Evolutionary conservation across 2,797 vertebrate genomes (phyloP).

Genomic region (Myripristis murdjan): DNA sequence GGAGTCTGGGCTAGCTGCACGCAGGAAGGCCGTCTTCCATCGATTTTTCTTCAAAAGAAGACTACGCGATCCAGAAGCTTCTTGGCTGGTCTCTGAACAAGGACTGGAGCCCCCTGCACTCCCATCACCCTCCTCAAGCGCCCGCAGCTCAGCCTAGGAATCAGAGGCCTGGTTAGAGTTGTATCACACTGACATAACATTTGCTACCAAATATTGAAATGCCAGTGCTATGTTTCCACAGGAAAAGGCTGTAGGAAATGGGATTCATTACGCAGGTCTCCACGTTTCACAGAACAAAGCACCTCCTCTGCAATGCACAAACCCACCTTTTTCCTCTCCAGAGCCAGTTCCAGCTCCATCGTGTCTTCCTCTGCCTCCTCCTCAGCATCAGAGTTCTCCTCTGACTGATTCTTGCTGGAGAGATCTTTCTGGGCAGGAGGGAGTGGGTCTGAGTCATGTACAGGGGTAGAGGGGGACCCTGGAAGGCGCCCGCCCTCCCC

Average conservation of each 20-base stretch:
- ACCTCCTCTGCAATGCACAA: background rate
- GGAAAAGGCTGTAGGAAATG: background rate
- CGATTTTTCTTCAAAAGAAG: constrained; percentile 87
- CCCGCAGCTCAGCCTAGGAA: constrained; percentile 93
- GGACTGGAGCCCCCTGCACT: constrained; percentile 95
- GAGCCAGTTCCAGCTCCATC: constrained; percentile 92
- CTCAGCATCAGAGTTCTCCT: constrained; percentile 87
- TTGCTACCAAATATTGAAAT: background rate
- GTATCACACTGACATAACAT: background rate
- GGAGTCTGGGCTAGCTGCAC: constrained; percentile 91
- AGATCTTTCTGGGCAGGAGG: constrained; percentile 84
- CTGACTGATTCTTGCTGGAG: constrained; percentile 87
- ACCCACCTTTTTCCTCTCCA: constrained; percentile 95
- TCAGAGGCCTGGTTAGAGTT: background rate
- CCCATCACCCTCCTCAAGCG: constrained; percentile 95
- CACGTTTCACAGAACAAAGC: background rate
- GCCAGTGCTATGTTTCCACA: background rate
- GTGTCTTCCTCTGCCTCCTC: constrained; percentile 95
- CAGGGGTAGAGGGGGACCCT: constrained; percentile 50
- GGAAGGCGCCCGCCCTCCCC: constrained; percentile 74
- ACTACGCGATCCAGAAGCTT: constrained; percentile 81
- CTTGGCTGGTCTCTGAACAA: constrained; percentile 93
- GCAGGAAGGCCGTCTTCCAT: constrained; percentile 94
- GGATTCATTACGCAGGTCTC: background rate
- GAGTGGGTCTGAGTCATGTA: constrained; percentile 78